Conservation (phyloP, 2,113 vertebrate genomes). For the Microtus ochrogaster region DNA sequence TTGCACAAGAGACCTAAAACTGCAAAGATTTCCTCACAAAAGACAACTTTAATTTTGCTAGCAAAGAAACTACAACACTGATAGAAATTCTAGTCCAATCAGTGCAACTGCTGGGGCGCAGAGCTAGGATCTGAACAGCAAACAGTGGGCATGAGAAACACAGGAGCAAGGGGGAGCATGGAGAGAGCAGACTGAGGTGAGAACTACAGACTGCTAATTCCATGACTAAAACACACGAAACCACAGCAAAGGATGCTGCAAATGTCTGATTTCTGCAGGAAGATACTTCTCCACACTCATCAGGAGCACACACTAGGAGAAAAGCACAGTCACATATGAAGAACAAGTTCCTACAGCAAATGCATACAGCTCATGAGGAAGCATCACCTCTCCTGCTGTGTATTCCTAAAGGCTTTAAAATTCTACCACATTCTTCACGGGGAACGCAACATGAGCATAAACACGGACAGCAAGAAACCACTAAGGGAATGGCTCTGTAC, state of each 20-base stretch:
- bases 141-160: background rate
- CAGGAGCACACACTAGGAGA: background rate
- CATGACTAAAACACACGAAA: background rate
- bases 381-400: background rate
- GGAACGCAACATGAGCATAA: background rate
- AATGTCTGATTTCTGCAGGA: background rate
- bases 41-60: background rate
- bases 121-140: background rate
- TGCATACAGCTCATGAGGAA: background rate
- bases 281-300: background rate
- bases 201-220: no score
- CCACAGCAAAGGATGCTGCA: background rate
- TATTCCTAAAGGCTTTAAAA: background rate
- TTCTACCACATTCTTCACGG: background rate
- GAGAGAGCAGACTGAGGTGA: accelerated
- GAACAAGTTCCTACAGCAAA: background rate
- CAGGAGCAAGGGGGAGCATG: accelerated
- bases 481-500: constrained; percentile 67
- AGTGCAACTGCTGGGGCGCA: background rate
- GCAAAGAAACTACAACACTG: background rate
- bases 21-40: background rate
- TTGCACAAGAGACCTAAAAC: background rate
- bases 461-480: background rate
- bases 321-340: background rate
- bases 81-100: background rate